phyloP scores from a whole-genome alignment of 2,113 vertebrate species.

The Podarcis raffonei region DNA sequence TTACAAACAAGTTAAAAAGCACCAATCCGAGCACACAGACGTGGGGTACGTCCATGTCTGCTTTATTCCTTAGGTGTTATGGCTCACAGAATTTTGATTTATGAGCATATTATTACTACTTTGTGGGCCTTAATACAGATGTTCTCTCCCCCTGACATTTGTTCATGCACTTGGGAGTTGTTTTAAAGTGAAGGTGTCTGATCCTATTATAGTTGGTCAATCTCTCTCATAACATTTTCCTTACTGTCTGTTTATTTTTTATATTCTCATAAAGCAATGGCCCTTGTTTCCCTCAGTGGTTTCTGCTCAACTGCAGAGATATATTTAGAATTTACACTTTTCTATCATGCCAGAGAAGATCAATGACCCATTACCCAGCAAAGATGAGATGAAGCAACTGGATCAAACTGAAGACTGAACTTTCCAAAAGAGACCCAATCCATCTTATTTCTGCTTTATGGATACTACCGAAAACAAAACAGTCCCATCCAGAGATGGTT shows the following conservation, averaged over 20 bases:
- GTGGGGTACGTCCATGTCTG: not conserved
- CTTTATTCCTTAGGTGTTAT: not conserved
- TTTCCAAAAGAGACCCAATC: not conserved
- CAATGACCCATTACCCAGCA: constrained; percentile 2
- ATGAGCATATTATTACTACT: not conserved
- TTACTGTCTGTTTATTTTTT: constrained; percentile 8
- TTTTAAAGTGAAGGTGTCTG: not conserved
- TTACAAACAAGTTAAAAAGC: not conserved
- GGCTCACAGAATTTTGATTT: not conserved
- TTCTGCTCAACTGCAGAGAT: not conserved
- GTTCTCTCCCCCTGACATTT: not conserved
- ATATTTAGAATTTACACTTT: constrained; percentile 21
- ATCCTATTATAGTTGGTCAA: not conserved
- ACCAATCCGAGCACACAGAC: not conserved
- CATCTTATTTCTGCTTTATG: not conserved
- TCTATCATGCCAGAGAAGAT: constrained; percentile 2
- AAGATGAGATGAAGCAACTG: not conserved
- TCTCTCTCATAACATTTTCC: not conserved
- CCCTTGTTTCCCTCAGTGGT: not conserved
- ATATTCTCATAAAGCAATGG: not conserved
- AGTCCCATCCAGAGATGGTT: not conserved
- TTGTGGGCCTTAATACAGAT: not conserved
- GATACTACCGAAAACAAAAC: not conserved
- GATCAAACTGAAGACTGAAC: not conserved
- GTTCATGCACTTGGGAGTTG: not conserved